Evolutionary conservation across 2,797 vertebrate genomes (phyloP), one percentile per base, ranked within the genome.

Genomic region (Taenioides sp.): DNA sequence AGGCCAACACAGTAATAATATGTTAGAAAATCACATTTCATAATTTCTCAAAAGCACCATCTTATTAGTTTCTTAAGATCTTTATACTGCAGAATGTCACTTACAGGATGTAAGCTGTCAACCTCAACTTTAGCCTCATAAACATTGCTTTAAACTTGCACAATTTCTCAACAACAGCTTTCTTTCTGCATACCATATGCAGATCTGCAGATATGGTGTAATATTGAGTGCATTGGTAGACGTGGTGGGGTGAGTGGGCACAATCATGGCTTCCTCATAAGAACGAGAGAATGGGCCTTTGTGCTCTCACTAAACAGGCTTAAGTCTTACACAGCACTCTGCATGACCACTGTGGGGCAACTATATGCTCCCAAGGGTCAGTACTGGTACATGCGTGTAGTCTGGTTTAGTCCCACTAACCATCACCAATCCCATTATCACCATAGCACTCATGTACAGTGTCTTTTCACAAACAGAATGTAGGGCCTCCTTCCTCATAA

Each of bases 241-340:
- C 40, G 63, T 31, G 64, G 82, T 82, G 87, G 86, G 78, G 81
- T 82, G 84, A 89, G 85, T 72, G 17, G 60, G 63, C 68, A 64
- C 70, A 50, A 52, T 73, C 70, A 74, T 70, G 80, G 86, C 87
- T 89, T 89, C 81, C 84, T 89, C 66, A 67, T 72, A 69, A 81
- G 79, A 76, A 67, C 60, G 68, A 67, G 73, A 89, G 84, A 91
- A 90, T 87, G 84, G 73, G 65, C 70, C 86, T 89, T 88, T 92
- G 86, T 93, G 80, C 34, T 64, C 47, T 85, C 77, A 76, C 84
- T 81, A 71, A 84, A 75, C 84, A 78, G 79, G 65, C 72, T 62
- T 60, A 73, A 80, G 80, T 83, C 77, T 76, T 70, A 75, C 77
- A 84, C 81, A 75, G 79, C 71, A 47, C 2, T 89, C 77, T 91